phyloP scores from a whole-genome alignment of 1,140 invertebrate species.

The Formica exsecta region DNA sequence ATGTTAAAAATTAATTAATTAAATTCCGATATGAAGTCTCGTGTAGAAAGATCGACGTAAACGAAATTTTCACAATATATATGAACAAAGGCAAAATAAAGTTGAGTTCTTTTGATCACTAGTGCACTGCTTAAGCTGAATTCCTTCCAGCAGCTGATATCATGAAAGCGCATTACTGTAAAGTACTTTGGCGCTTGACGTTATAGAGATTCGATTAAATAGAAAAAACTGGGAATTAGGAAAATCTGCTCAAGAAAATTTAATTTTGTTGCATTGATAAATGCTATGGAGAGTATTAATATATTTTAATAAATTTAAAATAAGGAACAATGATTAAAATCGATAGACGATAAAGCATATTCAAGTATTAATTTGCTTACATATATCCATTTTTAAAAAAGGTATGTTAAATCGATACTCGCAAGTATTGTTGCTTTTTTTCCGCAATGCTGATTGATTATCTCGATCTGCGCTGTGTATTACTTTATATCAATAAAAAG shows the following conservation, averaged over 20 bases:
- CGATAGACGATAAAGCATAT: background rate
- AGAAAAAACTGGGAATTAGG: constrained; percentile 9
- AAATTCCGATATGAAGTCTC: background rate
- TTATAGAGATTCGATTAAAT: constrained; percentile 42
- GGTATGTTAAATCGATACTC: no score
- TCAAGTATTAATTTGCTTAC: background rate
- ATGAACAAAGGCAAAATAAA: constrained; percentile 43
- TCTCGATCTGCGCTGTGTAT: no score
- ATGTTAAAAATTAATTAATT: constrained; percentile 17
- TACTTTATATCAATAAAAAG: no score
- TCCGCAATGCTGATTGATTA: no score
- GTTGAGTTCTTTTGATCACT: constrained; percentile 52
- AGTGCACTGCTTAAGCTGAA: constrained; percentile 18
- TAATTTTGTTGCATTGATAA: background rate
- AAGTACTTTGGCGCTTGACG: constrained; percentile 44
- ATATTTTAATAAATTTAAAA: background rate
- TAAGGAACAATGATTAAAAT: constrained; percentile 6
- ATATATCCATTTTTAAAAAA: no score
- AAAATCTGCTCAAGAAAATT: constrained; percentile 14
- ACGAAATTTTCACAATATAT: constrained; percentile 12
- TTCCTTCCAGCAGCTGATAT: constrained; percentile 34
- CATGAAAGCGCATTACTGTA: constrained; percentile 55
- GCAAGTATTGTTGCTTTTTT: no score
- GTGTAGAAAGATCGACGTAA: background rate
- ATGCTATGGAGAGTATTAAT: constrained; percentile 14